These are phyloP conservation scores for Melanotaenia pygmaea DNA, from an alignment of 2,797 vertebrate genomes.

Conservation along the genomic window DNA sequence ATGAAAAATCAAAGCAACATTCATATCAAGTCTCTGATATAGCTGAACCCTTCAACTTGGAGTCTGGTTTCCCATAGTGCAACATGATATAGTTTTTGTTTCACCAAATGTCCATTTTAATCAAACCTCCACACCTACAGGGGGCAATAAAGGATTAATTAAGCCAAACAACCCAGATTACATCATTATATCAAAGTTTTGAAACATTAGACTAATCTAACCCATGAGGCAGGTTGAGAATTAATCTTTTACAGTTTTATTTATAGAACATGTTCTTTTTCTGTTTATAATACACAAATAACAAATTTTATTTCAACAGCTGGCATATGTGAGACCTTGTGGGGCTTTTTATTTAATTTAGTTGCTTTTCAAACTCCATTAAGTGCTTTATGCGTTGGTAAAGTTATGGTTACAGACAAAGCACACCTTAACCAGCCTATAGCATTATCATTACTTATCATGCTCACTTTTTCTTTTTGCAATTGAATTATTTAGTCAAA, in stretches of 20 bases:
- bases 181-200: neutral
- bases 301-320: no score
- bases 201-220: neutral
- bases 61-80: slow-evolving; percentile 6
- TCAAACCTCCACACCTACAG: neutral
- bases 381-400: no score
- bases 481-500: neutral
- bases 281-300: no score
- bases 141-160: neutral
- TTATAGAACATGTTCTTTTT: no score
- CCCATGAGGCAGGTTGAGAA: neutral
- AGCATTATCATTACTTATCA: no score
- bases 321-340: no score
- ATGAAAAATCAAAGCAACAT: neutral
- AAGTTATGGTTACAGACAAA: no score
- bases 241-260: neutral
- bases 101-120: neutral
- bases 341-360: no score
- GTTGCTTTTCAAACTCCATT: no score
- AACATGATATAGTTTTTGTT: neutral
- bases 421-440: no score
- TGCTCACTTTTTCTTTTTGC: no score
- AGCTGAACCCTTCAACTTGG: neutral
- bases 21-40: neutral
- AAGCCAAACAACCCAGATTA: neutral